Conservation (phyloP, 2,113 vertebrate genomes). For the Ceyx melanurus region DNA sequence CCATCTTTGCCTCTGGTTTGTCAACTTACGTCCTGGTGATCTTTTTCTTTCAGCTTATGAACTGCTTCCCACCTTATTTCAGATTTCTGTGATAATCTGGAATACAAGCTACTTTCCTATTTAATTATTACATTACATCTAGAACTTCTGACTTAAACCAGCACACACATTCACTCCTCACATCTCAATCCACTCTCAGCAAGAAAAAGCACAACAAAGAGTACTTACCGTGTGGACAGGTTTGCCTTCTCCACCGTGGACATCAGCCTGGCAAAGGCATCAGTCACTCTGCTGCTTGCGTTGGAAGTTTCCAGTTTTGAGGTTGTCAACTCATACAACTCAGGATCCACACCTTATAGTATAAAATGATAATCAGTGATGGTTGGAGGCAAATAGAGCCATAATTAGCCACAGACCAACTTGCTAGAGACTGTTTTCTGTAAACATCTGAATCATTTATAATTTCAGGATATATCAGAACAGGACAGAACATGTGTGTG, state of each 20-base stretch:
- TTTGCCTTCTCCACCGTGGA: conserved; percentile 96
- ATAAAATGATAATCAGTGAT: conserved; percentile 80
- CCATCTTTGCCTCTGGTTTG: background rate
- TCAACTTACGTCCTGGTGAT: background rate
- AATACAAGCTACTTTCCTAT: background rate
- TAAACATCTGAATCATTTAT: conserved; percentile 79
- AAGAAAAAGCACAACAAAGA: background rate
- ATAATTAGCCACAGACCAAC: conserved; percentile 54
- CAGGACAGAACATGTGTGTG: background rate
- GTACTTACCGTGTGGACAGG: conserved; percentile 88
- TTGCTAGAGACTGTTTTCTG: conserved; percentile 68
- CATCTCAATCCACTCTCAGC: background rate
- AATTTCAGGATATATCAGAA: conserved; percentile 39
- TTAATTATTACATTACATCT: background rate
- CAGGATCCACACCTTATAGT: conserved; percentile 93
- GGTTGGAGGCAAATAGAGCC: conserved; percentile 10
- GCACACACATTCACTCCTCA: background rate
- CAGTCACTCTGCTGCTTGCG: conserved; percentile 82
- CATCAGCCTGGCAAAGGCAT: conserved; percentile 95
- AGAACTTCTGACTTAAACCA: background rate
- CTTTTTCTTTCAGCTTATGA: background rate
- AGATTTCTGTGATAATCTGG: background rate
- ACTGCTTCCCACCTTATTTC: background rate
- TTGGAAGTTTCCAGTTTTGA: conserved; percentile 87
- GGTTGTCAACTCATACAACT: conserved; percentile 95